phyloP scores from a whole-genome alignment of 1,140 invertebrate species.

The Drosophila serrata region DNA sequence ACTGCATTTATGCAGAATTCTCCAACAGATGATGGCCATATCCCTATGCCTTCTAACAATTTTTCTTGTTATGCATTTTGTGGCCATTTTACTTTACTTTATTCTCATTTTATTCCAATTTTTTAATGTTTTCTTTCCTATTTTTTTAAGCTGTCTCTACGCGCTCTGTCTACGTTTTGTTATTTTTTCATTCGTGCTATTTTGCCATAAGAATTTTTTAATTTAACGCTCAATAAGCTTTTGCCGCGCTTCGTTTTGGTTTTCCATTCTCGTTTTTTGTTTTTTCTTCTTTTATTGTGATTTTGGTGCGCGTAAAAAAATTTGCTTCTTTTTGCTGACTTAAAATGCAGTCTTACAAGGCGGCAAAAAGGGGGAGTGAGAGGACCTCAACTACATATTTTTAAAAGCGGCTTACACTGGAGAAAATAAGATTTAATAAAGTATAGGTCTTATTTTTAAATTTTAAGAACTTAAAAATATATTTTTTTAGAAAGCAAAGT shows the following conservation, averaged over 20 bases:
- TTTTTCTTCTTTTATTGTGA: constrained; percentile 33
- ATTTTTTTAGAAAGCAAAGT: neutral
- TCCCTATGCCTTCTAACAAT: constrained; percentile 20
- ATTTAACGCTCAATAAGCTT: constrained; percentile 84
- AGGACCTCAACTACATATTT: constrained; percentile 12
- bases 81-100: constrained; percentile 20
- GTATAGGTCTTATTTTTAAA: neutral
- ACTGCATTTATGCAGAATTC: constrained; percentile 31
- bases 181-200: constrained; percentile 17
- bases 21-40: constrained; percentile 35
- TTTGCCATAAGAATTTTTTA: constrained; percentile 79
- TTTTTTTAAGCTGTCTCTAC: constrained; percentile 15
- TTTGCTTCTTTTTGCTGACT: constrained; percentile 41
- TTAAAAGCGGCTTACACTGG: constrained; percentile 10
- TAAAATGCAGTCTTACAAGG: constrained; percentile 53
- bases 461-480: neutral
- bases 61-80: constrained; percentile 37
- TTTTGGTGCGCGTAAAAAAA: constrained; percentile 15
- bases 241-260: constrained; percentile 65
- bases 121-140: neutral
- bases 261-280: constrained; percentile 33
- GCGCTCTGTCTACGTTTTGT: constrained; percentile 16
- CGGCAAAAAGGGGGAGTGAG: constrained; percentile 14
- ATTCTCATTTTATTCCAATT: neutral
- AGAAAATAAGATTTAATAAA: neutral